Conservation (phyloP, 2,797 vertebrate genomes). For the Chaunax sp. region DNA sequence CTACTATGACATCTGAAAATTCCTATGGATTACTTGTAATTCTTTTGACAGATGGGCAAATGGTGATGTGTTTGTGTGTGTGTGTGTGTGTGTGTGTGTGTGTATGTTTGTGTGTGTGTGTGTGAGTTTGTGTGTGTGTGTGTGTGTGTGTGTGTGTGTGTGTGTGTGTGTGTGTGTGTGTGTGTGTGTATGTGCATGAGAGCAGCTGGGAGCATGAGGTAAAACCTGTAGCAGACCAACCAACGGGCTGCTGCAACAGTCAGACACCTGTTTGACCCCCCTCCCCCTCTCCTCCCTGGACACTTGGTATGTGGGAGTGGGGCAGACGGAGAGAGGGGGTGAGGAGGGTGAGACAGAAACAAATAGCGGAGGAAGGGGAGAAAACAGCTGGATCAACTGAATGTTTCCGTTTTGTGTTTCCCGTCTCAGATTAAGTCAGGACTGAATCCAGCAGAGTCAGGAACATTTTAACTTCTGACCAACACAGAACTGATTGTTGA, state of each 20-base stretch:
- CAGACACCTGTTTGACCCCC: constrained; percentile 81
- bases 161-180: background rate
- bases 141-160: constrained; percentile 21
- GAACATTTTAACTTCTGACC: constrained; percentile 13
- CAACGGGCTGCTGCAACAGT: constrained; percentile 70
- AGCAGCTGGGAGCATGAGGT: constrained; percentile 75
- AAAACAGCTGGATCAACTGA: constrained; percentile 78
- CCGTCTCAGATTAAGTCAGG: constrained; percentile 54
- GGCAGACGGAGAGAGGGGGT: background rate
- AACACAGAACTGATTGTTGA: background rate
- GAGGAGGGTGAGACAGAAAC: constrained; percentile 29
- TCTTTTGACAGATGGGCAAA: constrained; percentile 82
- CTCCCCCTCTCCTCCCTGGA: constrained; percentile 28
- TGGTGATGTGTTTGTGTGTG: constrained; percentile 25
- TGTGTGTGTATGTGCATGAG: constrained; percentile 8
- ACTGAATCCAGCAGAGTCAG: constrained; percentile 11
- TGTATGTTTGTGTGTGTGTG: constrained; percentile 20
- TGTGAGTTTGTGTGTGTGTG: constrained; percentile 16
- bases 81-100: constrained; percentile 16
- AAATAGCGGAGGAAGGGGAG: constrained; percentile 59
- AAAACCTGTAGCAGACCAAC: constrained; percentile 70
- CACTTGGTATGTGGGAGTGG: constrained; percentile 56
- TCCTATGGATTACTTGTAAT: constrained; percentile 81
- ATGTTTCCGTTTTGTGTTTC: constrained; percentile 74
- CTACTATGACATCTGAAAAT: constrained; percentile 78